These are phyloP conservation scores for Zaprionus vittiger DNA, from an alignment of 1,140 invertebrate genomes.

Conservation along the genomic window DNA sequence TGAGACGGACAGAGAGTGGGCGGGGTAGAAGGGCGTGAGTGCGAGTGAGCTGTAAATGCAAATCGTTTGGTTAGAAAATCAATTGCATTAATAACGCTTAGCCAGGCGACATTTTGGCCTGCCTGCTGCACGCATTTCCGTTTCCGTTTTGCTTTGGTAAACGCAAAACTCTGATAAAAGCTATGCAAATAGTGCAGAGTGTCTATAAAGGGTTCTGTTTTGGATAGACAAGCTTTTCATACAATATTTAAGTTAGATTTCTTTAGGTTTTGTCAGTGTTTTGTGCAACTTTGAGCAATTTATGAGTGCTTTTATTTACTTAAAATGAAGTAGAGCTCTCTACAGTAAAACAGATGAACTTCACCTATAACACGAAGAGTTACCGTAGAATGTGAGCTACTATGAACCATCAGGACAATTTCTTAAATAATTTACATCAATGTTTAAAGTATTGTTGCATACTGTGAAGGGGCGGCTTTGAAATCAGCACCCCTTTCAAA, in stretches of 20 bases:
- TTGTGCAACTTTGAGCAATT: not conserved
- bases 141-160: conserved; percentile 23
- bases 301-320: no score
- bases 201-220: not conserved
- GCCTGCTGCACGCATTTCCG: conserved; percentile 36
- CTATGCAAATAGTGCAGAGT: not conserved
- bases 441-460: no score
- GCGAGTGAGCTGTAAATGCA: conserved; percentile 22
- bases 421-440: no score
- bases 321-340: not conserved
- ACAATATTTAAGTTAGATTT: not conserved
- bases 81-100: conserved; percentile 62
- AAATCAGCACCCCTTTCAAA: no score
- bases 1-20: not conserved
- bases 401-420: no score
- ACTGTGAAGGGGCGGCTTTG: no score
- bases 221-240: not conserved
- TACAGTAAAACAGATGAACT: not conserved
- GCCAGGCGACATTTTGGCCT: conserved; percentile 37
- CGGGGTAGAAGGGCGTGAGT: not conserved
- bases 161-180: not conserved
- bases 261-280: not conserved
- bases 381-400: no score
- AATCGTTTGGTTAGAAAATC: conserved; percentile 48
- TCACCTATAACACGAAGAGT: no score